These are phyloP conservation scores for Macrostomum lignano DNA, from an alignment of 1,140 invertebrate species.

Conservation along the genomic window DNA sequence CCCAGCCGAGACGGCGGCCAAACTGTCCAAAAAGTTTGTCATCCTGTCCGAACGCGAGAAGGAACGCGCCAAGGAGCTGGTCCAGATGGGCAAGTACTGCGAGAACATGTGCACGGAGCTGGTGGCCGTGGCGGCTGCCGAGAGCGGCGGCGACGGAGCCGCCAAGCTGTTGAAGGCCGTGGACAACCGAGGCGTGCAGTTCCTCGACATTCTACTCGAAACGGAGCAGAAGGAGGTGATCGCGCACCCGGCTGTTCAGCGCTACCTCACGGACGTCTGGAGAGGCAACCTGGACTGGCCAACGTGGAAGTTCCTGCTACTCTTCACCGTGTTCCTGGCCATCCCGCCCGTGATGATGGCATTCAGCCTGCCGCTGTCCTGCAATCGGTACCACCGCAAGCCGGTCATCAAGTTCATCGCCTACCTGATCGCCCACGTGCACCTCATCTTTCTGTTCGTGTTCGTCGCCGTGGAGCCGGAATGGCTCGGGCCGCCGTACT, in stretches of 20 bases:
- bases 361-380: conserved; percentile 71
- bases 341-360: conserved; percentile 80
- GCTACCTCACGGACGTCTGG: conserved; percentile 41
- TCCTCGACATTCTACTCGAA: conserved; percentile 84
- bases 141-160: conserved; percentile 41
- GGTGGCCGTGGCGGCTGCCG: conserved; percentile 60
- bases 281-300: conserved; percentile 75
- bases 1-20: conserved; percentile 84
- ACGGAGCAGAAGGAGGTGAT: conserved; percentile 84
- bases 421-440: conserved; percentile 84
- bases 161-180: conserved; percentile 17
- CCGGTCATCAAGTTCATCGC: conserved; percentile 99
- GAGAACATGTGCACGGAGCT: conserved; percentile 87
- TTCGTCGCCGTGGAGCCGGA: conserved; percentile 59
- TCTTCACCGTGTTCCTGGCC: conserved; percentile 63
- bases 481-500: conserved; percentile 40
- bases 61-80: conserved; percentile 75
- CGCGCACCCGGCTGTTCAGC: conserved; percentile 31
- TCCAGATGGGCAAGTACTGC: conserved; percentile 70
- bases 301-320: conserved; percentile 62
- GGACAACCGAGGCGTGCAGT: conserved; percentile 30
- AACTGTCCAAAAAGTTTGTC: conserved; percentile 48
- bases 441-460: conserved; percentile 60
- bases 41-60: conserved; percentile 64
- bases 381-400: conserved; percentile 61